These are phyloP conservation scores for Ellobium chinense DNA, from an alignment of 2,888 invertebrate genomes.

Conservation along the genomic window DNA sequence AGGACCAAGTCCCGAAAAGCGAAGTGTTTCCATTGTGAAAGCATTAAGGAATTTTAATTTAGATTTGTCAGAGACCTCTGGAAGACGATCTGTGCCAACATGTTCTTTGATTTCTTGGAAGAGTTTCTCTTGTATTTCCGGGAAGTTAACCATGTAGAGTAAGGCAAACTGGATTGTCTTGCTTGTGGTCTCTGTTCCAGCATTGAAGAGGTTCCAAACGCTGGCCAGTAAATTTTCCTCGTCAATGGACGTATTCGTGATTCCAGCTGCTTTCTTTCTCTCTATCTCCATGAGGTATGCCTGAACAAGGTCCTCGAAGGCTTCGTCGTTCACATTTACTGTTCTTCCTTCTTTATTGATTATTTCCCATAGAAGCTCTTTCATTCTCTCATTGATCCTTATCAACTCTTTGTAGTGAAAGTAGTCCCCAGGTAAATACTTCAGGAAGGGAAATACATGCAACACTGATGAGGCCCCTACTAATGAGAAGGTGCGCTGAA, in stretches of 20 bases:
- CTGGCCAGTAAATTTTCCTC: slow-evolving; percentile 28
- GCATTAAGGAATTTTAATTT: slow-evolving; percentile 64
- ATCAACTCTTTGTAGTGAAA: background rate
- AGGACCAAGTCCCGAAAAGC: slow-evolving; percentile 60
- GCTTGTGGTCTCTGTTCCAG: slow-evolving; percentile 85
- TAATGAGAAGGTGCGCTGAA: background rate
- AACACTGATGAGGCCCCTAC: background rate
- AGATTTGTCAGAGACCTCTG: slow-evolving; percentile 52
- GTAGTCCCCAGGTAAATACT: slow-evolving; percentile 33
- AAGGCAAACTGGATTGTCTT: slow-evolving; percentile 92
- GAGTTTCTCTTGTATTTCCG: slow-evolving; percentile 80
- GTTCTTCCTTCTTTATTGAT: background rate
- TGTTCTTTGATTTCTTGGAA: slow-evolving; percentile 61
- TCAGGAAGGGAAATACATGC: slow-evolving; percentile 16
- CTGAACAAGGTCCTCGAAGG: slow-evolving; percentile 8
- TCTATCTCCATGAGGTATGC: slow-evolving; percentile 31
- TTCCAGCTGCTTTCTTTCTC: slow-evolving; percentile 7
- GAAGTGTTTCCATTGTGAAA: slow-evolving; percentile 63
- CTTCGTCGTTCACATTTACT: too few species aligned
- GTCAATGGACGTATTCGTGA: background rate
- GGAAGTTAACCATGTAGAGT: slow-evolving; percentile 88
- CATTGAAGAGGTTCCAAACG: slow-evolving; percentile 50
- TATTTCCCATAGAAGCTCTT: background rate
- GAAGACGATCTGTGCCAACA: slow-evolving; percentile 68
- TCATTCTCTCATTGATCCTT: background rate